These are phyloP conservation scores for Rallus limicola DNA, from an alignment of 2,113 vertebrate genomes.

Conservation along the genomic window DNA sequence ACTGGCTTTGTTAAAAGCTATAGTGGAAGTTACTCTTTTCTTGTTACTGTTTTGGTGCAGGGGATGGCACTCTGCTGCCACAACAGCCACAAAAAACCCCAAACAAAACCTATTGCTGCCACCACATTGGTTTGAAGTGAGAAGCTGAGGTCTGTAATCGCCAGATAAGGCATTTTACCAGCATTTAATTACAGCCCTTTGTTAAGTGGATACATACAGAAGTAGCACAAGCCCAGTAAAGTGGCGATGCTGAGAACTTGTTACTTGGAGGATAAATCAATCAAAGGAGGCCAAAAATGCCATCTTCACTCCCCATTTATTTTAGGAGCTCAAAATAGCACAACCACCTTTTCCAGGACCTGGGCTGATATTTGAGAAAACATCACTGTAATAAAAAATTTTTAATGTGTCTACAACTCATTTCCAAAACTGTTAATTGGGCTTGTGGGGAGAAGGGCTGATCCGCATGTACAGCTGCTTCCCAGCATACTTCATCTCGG, in stretches of 20 bases:
- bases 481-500: background rate
- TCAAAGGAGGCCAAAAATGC: background rate
- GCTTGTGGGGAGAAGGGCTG: background rate
- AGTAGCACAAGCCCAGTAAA: background rate
- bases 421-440: background rate
- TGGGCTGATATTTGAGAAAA: background rate
- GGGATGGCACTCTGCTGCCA: background rate
- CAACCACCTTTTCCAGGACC: background rate
- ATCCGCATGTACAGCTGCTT: slow-evolving; percentile 6
- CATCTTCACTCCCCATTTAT: background rate
- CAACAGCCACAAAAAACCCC: background rate
- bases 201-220: background rate
- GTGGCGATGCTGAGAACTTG: background rate
- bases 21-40: background rate
- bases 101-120: background rate
- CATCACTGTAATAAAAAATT: background rate
- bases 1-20: background rate
- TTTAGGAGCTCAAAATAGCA: background rate
- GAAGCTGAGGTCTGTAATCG: background rate
- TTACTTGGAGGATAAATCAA: background rate
- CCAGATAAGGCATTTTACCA: background rate
- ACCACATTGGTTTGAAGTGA: background rate
- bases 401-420: background rate
- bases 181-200: background rate
- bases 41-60: background rate